These are phyloP conservation scores for Cerastis rubricosa DNA, from an alignment of 2,888 invertebrate genomes.

Conservation along the genomic window DNA sequence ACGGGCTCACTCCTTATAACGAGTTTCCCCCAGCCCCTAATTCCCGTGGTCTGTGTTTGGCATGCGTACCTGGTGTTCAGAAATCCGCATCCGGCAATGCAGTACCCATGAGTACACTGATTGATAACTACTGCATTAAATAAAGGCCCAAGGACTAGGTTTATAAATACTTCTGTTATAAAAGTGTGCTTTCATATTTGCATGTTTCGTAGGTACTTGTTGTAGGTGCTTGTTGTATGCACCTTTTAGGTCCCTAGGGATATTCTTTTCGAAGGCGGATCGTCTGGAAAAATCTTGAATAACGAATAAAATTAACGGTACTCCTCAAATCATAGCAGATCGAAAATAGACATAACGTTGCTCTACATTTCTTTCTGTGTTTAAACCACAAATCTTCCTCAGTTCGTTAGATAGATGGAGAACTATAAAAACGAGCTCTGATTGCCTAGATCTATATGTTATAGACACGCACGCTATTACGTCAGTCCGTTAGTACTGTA, in stretches of 20 bases:
- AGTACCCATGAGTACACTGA: slow-evolving; percentile 20
- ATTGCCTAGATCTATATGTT: slow-evolving; percentile 48
- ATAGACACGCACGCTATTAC: slow-evolving; percentile 58
- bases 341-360: slow-evolving; percentile 27
- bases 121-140: slow-evolving; percentile 40
- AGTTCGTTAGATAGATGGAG: slow-evolving; percentile 45
- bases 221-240: no score
- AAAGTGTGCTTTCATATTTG: no score
- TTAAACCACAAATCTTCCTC: slow-evolving; percentile 53
- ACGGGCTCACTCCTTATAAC: background rate
- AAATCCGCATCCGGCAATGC: slow-evolving; percentile 35
- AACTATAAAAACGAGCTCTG: slow-evolving; percentile 45
- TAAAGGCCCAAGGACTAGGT: background rate
- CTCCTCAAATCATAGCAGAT: slow-evolving; percentile 20
- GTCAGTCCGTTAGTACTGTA: slow-evolving; percentile 50
- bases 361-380: slow-evolving; percentile 40
- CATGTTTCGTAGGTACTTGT: background rate
- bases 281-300: background rate
- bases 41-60: slow-evolving; percentile 23
- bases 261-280: background rate
- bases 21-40: slow-evolving; percentile 7
- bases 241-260: background rate
- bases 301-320: slow-evolving; percentile 11
- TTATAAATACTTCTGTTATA: background rate
- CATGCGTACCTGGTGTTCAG: slow-evolving; percentile 23